Evolutionary conservation across 2,797 vertebrate genomes (phyloP), one percentile per base, ranked within the genome.

Genomic region (Notolepis coatsorum): DNA sequence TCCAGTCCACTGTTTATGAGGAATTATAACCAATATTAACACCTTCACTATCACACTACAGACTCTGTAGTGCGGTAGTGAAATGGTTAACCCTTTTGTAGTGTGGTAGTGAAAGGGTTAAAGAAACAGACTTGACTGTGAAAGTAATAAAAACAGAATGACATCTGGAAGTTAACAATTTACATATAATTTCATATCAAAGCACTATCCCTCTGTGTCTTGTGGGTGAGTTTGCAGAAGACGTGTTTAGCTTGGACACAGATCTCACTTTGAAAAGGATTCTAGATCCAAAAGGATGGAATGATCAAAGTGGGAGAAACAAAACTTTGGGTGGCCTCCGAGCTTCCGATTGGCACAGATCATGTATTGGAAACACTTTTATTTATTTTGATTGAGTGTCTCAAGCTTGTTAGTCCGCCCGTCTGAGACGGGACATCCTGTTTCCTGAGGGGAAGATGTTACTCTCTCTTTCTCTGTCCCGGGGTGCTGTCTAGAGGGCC

Each of bases 371-470:
- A 73, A 79, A 80, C 33, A 23, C 42, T 37, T 66, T 42, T 59
- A 62, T 56, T 65, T 84, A 78, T 84, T 90, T 84, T 72, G 65
- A 73, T 82, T 83, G 65, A 51, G 74, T 48, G 57, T 49, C 50
- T 72, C 46, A 66, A 30, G 68, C 69, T 58, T 72, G 73, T 38
- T 58, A 77, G 72, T 70, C 71, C 31, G 54, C 42, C 51, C 41
- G 60, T 66, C 65, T 75, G 69, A 79, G 72, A 58, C 13, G 37
- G 73, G 61, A 89, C 85, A 82, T 91, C 87, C 87, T 88, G 85
- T 88, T 89, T 91, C 88, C 79, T 87, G 84, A 71, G 54, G 72
- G 67, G 62, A 63, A 79, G 72, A 80, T 53, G 62, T 80, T 74
- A 73, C 65, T 70, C 56, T 49, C 53, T 50, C 23, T 50, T 17